Evolutionary conservation across 2,888 invertebrate species (phyloP).

Genomic region (Drosophila antonietae): DNA sequence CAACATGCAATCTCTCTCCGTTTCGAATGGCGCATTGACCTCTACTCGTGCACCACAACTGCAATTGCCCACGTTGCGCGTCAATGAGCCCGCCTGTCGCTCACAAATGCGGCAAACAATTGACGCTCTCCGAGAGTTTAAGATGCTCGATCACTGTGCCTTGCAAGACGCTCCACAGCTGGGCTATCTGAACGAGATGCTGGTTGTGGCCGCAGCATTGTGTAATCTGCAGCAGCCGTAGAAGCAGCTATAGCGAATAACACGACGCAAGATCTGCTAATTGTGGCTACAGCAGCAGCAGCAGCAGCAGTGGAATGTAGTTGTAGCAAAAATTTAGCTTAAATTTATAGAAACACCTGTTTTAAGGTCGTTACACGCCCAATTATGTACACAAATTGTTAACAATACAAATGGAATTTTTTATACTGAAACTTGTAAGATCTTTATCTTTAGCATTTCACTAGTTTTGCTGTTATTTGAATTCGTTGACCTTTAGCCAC

Average conservation of each 20-base stretch:
- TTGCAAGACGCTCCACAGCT: constrained; percentile 79
- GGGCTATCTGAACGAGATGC: constrained; percentile 83
- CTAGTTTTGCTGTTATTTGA: constrained; percentile 34
- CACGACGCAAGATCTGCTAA: no score
- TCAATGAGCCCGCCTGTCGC: constrained; percentile 81
- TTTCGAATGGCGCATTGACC: constrained; percentile 80
- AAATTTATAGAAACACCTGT: constrained; percentile 31
- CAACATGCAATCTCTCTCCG: constrained; percentile 77
- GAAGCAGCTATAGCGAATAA: neutral
- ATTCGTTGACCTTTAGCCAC: constrained; percentile 19
- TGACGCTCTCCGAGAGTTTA: constrained; percentile 80
- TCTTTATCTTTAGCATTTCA: neutral
- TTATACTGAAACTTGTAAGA: constrained; percentile 2
- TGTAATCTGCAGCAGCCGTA: constrained; percentile 82
- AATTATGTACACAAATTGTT: constrained; percentile 17
- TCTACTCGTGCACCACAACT: constrained; percentile 71
- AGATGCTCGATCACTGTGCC: constrained; percentile 80
- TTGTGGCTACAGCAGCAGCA: constrained; percentile 62
- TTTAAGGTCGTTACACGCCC: constrained; percentile 39
- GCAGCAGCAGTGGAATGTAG: constrained; percentile 29
- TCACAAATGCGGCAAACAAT: constrained; percentile 81
- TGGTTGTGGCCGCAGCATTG: constrained; percentile 81
- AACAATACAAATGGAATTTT: constrained; percentile 18
- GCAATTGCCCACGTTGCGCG: constrained; percentile 81
- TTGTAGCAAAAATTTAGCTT: neutral